These are phyloP conservation scores for Benitochromis conjunctus DNA, from an alignment of 2,113 vertebrate genomes.

Conservation along the genomic window DNA sequence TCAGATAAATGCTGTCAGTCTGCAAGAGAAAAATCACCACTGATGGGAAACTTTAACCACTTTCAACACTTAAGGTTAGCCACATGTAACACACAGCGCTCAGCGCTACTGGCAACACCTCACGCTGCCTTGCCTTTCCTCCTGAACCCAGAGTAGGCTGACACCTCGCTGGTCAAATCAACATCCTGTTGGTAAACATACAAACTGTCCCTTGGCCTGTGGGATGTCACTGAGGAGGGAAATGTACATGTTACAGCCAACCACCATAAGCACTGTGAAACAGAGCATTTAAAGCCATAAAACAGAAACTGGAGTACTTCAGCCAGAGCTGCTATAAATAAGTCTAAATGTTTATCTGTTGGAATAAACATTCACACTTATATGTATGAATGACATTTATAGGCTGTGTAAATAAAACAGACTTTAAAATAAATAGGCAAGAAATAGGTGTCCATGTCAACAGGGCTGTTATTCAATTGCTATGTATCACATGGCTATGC, in stretches of 20 bases:
- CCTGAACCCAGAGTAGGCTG: conserved; percentile 59
- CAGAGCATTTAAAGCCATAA: background rate
- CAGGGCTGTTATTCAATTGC: background rate
- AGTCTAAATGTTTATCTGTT: background rate
- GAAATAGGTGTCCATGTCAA: background rate
- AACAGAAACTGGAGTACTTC: background rate
- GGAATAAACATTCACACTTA: background rate
- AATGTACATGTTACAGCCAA: conserved; percentile 46
- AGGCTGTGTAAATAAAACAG: background rate
- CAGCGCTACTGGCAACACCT: background rate
- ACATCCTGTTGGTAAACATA: conserved; percentile 84
- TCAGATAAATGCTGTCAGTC: background rate
- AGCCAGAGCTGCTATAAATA: background rate
- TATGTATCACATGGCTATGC: background rate
- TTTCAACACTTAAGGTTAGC: background rate
- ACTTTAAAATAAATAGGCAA: background rate
- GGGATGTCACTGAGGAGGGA: conserved; percentile 73
- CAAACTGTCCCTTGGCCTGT: conserved; percentile 69
- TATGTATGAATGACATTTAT: background rate
- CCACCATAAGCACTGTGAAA: background rate
- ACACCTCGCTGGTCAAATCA: conserved; percentile 79
- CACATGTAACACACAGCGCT: background rate
- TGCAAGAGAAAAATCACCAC: background rate
- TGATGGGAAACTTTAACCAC: background rate
- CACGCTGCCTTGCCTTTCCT: conserved; percentile 78